Conservation (phyloP, 2,888 invertebrate species). For the Drosophila suboccidentalis region DNA sequence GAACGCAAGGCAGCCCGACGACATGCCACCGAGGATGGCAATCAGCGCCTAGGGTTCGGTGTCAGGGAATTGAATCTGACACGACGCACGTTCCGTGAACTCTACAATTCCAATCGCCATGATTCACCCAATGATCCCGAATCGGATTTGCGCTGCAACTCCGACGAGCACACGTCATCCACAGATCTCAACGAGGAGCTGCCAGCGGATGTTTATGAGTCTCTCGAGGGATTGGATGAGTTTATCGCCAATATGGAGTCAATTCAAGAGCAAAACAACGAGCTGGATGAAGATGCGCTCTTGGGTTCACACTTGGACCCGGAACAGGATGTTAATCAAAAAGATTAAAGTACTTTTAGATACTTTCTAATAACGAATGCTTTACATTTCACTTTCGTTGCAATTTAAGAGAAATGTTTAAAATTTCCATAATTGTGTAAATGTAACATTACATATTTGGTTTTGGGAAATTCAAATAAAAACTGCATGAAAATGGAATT, state of each 20-base stretch:
- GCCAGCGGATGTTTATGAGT: slow-evolving; percentile 38
- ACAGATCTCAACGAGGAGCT: neutral
- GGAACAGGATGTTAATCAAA: neutral
- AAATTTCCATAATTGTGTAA: too few relatives aligned
- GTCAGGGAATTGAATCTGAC: slow-evolving; percentile 83
- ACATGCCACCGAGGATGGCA: slow-evolving; percentile 58
- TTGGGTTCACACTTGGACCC: neutral
- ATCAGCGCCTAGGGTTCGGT: slow-evolving; percentile 76
- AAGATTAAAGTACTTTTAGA: neutral
- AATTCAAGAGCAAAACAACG: slow-evolving; percentile 2
- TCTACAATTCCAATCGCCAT: slow-evolving; percentile 63
- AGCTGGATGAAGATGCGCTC: slow-evolving; percentile 4
- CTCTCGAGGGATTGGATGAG: slow-evolving; percentile 61
- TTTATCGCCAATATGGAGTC: slow-evolving; percentile 50
- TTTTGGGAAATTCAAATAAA: too few relatives aligned
- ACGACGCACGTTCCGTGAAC: slow-evolving; percentile 80
- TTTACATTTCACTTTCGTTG: too few relatives aligned
- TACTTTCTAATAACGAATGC: neutral
- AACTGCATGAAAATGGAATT: too few relatives aligned
- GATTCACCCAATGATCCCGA: neutral
- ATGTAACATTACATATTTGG: too few relatives aligned
- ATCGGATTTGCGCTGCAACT: neutral
- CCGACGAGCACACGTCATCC: neutral
- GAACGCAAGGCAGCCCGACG: slow-evolving; percentile 59
- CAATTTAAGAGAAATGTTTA: too few relatives aligned